Evolutionary conservation across 2,797 vertebrate species (phyloP).

Genomic region (Chaunax sp.): DNA sequence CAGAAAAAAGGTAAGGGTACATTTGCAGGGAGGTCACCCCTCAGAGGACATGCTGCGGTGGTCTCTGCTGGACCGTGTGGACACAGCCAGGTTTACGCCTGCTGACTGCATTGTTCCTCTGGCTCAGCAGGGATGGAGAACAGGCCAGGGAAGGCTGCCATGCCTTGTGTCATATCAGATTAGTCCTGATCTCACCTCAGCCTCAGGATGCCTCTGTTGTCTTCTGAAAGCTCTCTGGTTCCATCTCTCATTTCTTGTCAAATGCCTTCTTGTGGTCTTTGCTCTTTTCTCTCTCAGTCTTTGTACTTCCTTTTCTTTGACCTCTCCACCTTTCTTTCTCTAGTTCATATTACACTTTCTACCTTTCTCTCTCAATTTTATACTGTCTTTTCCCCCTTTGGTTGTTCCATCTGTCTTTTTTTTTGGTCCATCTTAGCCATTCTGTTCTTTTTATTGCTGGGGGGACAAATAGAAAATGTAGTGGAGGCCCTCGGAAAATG

Average conservation of each 20-base stretch:
- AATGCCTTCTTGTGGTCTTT: constrained; percentile 8
- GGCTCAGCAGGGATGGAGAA: constrained; percentile 3
- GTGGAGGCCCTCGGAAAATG: not conserved
- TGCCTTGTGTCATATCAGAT: constrained; percentile 37
- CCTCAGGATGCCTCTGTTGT: constrained; percentile 36
- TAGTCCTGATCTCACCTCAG: constrained; percentile 29
- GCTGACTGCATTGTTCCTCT: constrained; percentile 6
- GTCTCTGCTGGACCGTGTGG: constrained; percentile 9
- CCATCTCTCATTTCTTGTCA: not conserved
- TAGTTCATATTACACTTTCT: not conserved
- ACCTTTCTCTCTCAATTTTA: not conserved
- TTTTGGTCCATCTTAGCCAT: not conserved
- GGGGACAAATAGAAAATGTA: not conserved
- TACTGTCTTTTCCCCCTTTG: not conserved
- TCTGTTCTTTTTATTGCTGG: constrained; percentile 3
- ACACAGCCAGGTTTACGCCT: not conserved
- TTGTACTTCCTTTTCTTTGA: not conserved
- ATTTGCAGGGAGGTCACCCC: too few species aligned
- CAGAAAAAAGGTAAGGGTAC: too few species aligned
- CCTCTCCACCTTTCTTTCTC: not conserved
- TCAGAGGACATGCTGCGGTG: not conserved
- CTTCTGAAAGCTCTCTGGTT: constrained; percentile 27
- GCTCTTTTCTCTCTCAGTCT: not conserved
- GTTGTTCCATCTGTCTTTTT: too few species aligned
- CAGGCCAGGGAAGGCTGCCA: constrained; percentile 17